Evolutionary conservation across 2,797 vertebrate genomes (phyloP), one percentile per base, ranked within the genome.

Genomic region (Pelochelys cantorii): DNA sequence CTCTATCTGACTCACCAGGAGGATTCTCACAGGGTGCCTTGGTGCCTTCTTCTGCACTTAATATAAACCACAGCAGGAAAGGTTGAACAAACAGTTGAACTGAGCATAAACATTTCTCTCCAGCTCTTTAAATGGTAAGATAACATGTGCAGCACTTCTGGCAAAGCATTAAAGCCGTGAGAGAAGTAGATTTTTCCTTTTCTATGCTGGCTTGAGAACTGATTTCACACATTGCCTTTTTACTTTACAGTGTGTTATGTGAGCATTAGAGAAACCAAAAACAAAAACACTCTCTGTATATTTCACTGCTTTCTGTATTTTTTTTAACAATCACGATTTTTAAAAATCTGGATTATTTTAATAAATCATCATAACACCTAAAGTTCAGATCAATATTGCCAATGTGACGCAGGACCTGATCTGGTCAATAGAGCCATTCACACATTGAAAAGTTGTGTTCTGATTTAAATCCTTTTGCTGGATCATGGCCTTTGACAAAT

Each of bases 11-110:
- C 78, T 95, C 92, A 96, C 93, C 65, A 52, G 37, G 52, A 62
- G 37, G 75, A 81, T 93, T 83, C 86, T 96, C 94, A 94, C 83
- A 92, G 91, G 86, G 81, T 93, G 77, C 53, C 11, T 94, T 88
- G 68, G 6, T 93, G 88, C 75, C n/a, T 79, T 90, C 90, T 92
- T 96, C 89, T 94, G 34, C 93, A 68, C 92, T 94, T 92, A 75
- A 60, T 90, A 90, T 89, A 93, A 97, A 86, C 92, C 94, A 87
- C 84, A 52, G 42, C 78, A 89, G 79, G 89, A 89, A 95, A 94
- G 20, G 37, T 93, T 93, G 92, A 89, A 86, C 82, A 97, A 93
- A 91, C 0, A 0, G 55, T 54, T 90, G 83, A 89, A 95, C 62
- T 82, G 77, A 42, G 5, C 86, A 91, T 86, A 89, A 96, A 90